Evolutionary conservation across 2,797 vertebrate species (phyloP), one percentile per base, ranked within the genome.

Genomic region (Enteromius fasciolatus): DNA sequence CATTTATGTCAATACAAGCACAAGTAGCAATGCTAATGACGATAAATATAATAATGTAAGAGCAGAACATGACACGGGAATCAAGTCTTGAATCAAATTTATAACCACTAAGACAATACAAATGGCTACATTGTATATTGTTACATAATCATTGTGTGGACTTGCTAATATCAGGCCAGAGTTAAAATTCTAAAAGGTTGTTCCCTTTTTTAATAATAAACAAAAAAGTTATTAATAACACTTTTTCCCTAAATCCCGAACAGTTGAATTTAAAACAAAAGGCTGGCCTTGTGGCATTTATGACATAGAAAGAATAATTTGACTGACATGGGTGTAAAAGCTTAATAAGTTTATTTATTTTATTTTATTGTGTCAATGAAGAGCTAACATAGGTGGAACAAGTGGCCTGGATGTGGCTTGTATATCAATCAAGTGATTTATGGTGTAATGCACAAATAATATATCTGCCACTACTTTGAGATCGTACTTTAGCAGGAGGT

Each of bases 111-210:
- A 17, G 36, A 80, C 8, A 41, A 41, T 25, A 50, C 61, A 31
- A 25, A 46, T 70, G 12, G 39, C 54, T 59, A 80, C 11, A 28
- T 80, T 70, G 52, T 41, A 68, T 73, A 77, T 81, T 63, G 80
- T 81, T 84, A 68, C 69, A 80, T 84, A 82, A 52, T 68, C 39
- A 70, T 81, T 84, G 63, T 57, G 46, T 87, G 80, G 86, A 87
- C 82, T 88, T 77, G 12, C 80, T 84, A 88, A 87, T 84, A 84
- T 86, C 76, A 74, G 86, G 81, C 76, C 84, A 82, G 86, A 86
- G 83, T 85, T 90, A 78, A 89, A 88, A 89, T 67, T 83, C 88
- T 87, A 86, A 89, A 90, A 88, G 90, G 85, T 87, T 89, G 89
- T 90, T 90, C 88, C 89, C 86, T 89, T 87, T 79, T 84, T 88